Conservation (phyloP, 30 jellyfish, hydroid and myxozoan species). For the Morbakka virulenta region DNA sequence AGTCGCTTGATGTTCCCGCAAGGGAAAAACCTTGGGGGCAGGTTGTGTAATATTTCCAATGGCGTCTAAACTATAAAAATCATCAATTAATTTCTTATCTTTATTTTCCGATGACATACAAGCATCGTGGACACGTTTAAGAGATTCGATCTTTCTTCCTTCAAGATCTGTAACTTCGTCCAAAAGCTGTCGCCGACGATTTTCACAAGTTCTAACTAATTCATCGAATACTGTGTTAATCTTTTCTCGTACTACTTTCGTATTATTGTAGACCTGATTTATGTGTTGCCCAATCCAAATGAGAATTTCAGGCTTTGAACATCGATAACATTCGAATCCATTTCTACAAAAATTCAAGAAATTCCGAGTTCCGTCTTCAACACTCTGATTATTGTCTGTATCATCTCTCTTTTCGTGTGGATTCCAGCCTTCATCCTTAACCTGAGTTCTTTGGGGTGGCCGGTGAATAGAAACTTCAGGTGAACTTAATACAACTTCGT, state of each 20-base stretch:
- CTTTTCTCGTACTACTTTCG: background rate
- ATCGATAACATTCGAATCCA: background rate
- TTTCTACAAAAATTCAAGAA: background rate
- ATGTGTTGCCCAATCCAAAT: background rate
- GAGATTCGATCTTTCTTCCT: background rate
- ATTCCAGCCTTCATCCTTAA: background rate
- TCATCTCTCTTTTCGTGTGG: too few relatives aligned
- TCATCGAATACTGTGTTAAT: background rate
- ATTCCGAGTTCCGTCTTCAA: background rate
- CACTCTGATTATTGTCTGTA: background rate
- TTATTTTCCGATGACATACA: background rate
- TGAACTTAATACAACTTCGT: background rate
- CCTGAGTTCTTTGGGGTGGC: background rate
- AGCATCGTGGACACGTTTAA: background rate
- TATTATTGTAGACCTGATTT: background rate
- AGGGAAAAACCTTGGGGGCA: background rate
- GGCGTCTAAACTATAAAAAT: background rate
- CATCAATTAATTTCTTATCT: background rate
- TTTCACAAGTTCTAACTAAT: background rate
- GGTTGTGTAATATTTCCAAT: background rate
- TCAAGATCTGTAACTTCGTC: background rate
- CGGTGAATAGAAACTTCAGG: background rate
- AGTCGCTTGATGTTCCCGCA: background rate
- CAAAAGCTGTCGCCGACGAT: background rate
- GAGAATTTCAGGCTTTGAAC: background rate